These are phyloP conservation scores for Tupiocoris notatus DNA, from an alignment of 2,888 invertebrate species.

Conservation along the genomic window DNA sequence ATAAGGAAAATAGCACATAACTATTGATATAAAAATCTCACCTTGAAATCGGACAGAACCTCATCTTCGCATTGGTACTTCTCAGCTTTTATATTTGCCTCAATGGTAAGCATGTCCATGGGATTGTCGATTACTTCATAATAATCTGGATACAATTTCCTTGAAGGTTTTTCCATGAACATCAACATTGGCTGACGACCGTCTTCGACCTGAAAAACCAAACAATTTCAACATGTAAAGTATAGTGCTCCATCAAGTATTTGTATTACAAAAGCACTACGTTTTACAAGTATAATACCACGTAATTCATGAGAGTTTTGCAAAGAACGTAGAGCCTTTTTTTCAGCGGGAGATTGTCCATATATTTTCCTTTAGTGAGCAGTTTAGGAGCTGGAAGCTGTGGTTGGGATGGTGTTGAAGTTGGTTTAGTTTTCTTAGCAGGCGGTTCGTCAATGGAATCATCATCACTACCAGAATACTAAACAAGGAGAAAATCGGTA, in stretches of 20 bases:
- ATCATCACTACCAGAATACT: constrained; percentile 59
- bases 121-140: constrained; percentile 86
- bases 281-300: constrained; percentile 57
- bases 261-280: no score
- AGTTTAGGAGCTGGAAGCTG: constrained; percentile 41
- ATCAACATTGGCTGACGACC: constrained; percentile 84
- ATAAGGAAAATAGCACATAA: background rate
- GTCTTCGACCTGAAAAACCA: constrained; percentile 60
- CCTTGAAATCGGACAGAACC: constrained; percentile 63
- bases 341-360: constrained; percentile 66
- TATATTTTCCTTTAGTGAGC: constrained; percentile 56
- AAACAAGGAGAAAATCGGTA: constrained; percentile 45
- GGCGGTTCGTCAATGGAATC: constrained; percentile 55
- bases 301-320: constrained; percentile 68
- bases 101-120: constrained; percentile 92
- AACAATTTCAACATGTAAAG: background rate
- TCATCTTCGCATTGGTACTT: constrained; percentile 63
- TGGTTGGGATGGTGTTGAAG: constrained; percentile 2
- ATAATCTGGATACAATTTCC: constrained; percentile 91
- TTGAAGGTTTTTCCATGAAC: constrained; percentile 95
- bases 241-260: no score
- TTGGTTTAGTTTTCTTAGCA: constrained; percentile 26
- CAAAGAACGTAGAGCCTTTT: constrained; percentile 79
- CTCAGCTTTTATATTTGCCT: constrained; percentile 78
- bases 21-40: constrained; percentile 48